phyloP scores from a whole-genome alignment of 2,113 vertebrate genomes.

The Alexandromys fortis region DNA sequence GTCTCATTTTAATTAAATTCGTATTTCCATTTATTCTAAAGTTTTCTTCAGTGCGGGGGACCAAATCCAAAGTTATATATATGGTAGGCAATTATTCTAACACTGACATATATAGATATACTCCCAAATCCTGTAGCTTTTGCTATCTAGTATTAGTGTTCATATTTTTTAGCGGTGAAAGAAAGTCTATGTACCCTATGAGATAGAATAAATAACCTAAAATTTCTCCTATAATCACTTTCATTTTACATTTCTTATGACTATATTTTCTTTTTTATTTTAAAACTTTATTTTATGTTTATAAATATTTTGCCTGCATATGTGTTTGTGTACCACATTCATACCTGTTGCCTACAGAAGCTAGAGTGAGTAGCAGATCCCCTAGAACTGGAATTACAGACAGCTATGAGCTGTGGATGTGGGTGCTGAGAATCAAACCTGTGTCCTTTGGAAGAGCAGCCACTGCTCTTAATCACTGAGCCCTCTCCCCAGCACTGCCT shows the following conservation, averaged over 20 bases:
- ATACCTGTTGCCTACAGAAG: neutral
- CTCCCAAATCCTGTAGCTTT: neutral
- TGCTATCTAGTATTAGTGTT: too few species aligned
- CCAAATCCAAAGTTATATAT: neutral
- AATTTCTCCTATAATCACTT: conserved; percentile 9
- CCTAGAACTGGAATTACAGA: neutral
- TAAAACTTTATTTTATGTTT: neutral
- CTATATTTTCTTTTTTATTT: conserved; percentile 9
- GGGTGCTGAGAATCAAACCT: neutral
- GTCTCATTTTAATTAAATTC: neutral
- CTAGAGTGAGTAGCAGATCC: neutral
- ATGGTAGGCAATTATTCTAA: neutral
- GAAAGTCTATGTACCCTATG: conserved; percentile 5
- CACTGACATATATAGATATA: neutral
- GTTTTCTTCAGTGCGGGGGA: neutral
- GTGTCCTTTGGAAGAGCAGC: neutral
- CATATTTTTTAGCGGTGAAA: neutral
- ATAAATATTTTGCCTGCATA: neutral
- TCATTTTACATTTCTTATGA: neutral
- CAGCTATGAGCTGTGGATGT: neutral
- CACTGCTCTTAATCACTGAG: neutral
- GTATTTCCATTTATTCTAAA: conserved; percentile 24
- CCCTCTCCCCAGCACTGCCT: neutral
- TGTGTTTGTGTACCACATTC: neutral
- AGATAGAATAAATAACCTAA: conserved; percentile 5